Percentiles rank a stretch among this genome's conserved stretches.
phyloP scores from a whole-genome alignment of 2,797 vertebrate genomes.

The Chloroceryle inda region DNA sequence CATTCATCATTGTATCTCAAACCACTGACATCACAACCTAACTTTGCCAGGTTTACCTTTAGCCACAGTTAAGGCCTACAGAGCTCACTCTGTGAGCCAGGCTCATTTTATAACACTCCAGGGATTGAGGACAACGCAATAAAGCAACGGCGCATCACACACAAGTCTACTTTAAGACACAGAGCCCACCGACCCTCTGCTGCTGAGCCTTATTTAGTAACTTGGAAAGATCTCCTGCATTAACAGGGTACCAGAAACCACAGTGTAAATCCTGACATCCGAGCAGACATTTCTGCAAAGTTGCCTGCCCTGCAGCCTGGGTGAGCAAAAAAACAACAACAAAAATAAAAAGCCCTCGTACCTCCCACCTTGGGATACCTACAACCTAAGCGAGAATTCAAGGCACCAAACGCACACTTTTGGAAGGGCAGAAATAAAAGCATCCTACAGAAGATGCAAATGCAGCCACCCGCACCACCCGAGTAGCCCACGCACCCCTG shows the following conservation, averaged over 20 bases:
- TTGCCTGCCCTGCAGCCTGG: neutral
- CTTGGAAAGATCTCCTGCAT: neutral
- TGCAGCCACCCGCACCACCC: neutral
- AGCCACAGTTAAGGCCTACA: neutral
- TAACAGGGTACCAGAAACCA: neutral
- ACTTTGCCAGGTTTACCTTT: neutral
- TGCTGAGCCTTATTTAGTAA: too few relatives aligned
- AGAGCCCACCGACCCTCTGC: neutral
- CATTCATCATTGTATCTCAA: neutral
- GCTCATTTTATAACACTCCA: neutral
- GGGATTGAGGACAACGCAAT: neutral
- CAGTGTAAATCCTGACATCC: neutral
- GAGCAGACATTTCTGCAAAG: neutral
- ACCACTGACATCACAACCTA: neutral
- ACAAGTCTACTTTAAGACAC: neutral
- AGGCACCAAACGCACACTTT: neutral
- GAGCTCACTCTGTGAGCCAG: neutral
- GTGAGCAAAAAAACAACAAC: neutral
- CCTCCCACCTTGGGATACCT: fast-evolving
- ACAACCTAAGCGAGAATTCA: neutral
- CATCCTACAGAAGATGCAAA: neutral
- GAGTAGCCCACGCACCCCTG: neutral
- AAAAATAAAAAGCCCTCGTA: neutral
- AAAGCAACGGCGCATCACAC: fast-evolving
- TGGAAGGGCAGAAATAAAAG: neutral